These are phyloP conservation scores for Nesidiocoris tenuis DNA, from an alignment of 2,888 invertebrate species.

Conservation along the genomic window DNA sequence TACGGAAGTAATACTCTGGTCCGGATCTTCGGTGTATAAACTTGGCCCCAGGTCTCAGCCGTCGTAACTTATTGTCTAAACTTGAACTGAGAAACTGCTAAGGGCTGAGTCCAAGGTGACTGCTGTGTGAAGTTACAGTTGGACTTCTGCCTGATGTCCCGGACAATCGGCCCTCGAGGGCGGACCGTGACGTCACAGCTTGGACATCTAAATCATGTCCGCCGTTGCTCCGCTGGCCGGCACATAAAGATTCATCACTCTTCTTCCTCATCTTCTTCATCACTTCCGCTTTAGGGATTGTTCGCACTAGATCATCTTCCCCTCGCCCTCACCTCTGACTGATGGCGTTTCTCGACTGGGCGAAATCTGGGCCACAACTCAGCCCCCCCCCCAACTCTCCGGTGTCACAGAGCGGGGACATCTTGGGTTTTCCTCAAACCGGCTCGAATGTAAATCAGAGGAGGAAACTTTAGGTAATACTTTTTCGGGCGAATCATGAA, in stretches of 20 bases:
- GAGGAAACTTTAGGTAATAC: no score
- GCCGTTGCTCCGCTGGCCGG: background rate
- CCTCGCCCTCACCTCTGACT: constrained; percentile 9
- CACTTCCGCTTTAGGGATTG: constrained; percentile 10
- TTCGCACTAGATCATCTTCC: background rate
- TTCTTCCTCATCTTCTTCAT: constrained; percentile 34
- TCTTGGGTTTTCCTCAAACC: no score
- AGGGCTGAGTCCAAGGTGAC: background rate
- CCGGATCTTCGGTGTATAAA: no score
- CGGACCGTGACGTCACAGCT: constrained; percentile 28
- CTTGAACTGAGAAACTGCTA: background rate
- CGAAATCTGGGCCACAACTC: background rate
- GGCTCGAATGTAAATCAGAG: no score
- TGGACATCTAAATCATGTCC: constrained; percentile 39
- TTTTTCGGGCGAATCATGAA: no score
- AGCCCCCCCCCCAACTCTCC: background rate
- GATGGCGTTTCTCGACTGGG: constrained; percentile 30
- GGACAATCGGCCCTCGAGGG: constrained; percentile 11
- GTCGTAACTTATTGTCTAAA: constrained; percentile 36
- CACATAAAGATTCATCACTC: constrained; percentile 36
- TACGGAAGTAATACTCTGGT: no score
- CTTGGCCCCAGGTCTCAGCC: constrained; percentile 25
- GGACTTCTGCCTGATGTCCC: background rate
- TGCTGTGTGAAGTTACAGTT: background rate
- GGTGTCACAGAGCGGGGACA: no score